These are phyloP conservation scores for Eupithecia insigniata DNA, from an alignment of 2,888 invertebrate genomes.

Conservation along the genomic window DNA sequence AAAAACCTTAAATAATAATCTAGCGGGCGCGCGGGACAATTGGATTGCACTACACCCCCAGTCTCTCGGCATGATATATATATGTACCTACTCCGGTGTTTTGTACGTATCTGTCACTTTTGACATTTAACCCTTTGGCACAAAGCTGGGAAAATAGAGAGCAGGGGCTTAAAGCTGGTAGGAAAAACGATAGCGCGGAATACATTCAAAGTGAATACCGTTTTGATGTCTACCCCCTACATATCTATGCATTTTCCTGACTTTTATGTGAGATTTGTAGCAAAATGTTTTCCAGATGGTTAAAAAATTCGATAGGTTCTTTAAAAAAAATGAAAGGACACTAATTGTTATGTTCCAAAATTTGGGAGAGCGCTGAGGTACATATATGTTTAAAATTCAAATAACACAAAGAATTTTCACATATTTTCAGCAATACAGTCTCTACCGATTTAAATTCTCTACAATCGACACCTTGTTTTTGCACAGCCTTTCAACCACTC, in stretches of 20 bases:
- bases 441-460: not conserved
- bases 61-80: not conserved
- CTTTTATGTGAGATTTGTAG: not conserved
- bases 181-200: constrained; percentile 18
- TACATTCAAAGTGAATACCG: constrained; percentile 8
- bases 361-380: no score
- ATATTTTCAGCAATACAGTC: not conserved
- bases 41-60: not conserved
- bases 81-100: constrained; percentile 3
- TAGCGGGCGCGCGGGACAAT: not conserved
- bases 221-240: not conserved
- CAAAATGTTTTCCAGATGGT: not conserved
- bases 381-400: not conserved
- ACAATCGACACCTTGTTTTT: not conserved
- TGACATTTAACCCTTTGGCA: constrained; percentile 39
- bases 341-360: no score
- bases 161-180: constrained; percentile 17
- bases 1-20: not conserved
- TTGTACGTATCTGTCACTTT: constrained; percentile 30
- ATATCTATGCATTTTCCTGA: not conserved
- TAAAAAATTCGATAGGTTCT: not conserved
- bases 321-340: no score
- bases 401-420: not conserved
- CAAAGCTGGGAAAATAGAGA: constrained; percentile 21
- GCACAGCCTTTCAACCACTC: constrained; percentile 7